phyloP scores from a whole-genome alignment of 2,797 vertebrate species.

The Liparis tanakae region DNA sequence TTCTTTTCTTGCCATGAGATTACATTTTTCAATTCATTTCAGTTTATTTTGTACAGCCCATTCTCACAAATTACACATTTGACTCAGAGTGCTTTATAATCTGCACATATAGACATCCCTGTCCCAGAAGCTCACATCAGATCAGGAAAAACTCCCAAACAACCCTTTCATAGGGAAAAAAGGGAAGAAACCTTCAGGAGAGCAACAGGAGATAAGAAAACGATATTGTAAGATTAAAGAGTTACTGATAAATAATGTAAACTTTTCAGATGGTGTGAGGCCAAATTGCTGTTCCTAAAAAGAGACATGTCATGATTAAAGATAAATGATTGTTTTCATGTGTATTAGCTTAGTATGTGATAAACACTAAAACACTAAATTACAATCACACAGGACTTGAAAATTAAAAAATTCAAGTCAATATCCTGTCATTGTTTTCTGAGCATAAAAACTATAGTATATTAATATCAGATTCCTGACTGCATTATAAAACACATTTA shows the following conservation, averaged over 20 bases:
- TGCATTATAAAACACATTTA: neutral
- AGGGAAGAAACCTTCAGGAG: no score
- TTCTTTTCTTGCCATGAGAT: constrained; percentile 12
- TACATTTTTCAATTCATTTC: no score
- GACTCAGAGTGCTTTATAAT: no score
- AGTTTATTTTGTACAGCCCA: no score
- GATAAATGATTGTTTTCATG: neutral
- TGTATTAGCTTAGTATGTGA: neutral
- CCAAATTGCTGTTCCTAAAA: neutral
- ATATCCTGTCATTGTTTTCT: neutral
- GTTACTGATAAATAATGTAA: neutral
- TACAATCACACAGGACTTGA: neutral
- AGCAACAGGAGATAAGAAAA: neutral
- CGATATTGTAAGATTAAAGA: neutral
- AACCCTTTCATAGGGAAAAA: no score
- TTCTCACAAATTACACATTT: no score
- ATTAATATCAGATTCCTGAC: neutral
- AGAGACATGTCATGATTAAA: neutral
- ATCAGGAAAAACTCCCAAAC: no score
- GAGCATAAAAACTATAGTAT: neutral
- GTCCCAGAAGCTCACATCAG: no score
- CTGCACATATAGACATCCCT: no score
- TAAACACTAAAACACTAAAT: neutral
- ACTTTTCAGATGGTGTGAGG: neutral
- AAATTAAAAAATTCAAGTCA: neutral